Percentiles rank a stretch among this genome's conserved stretches.
phyloP scores from a whole-genome alignment of 2,888 invertebrate species.

The Stenodera caucasica region DNA sequence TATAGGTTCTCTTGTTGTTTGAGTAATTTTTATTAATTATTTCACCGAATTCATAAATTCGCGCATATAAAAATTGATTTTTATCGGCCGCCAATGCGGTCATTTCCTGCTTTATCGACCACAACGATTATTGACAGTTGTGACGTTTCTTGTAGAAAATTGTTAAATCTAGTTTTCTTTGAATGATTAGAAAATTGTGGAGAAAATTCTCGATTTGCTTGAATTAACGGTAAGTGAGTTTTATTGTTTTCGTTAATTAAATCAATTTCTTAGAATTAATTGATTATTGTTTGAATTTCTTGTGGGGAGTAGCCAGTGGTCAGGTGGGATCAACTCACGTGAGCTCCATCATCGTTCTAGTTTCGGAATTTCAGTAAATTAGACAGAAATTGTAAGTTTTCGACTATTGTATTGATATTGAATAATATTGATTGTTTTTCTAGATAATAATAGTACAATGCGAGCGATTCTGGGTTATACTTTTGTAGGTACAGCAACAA shows the following conservation, averaged over 20 bases:
- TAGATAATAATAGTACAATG: slow-evolving; percentile 2
- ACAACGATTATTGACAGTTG: not conserved
- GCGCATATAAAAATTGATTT: not conserved
- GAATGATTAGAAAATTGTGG: not conserved
- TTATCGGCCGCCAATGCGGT: not conserved
- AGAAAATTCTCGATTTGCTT: not conserved
- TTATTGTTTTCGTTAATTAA: not conserved
- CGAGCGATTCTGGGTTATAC: slow-evolving; percentile 51
- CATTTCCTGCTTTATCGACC: not conserved
- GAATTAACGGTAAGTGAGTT: not conserved
- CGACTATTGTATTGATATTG: too few species aligned
- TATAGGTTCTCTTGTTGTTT: too few species aligned
- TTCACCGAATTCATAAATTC: not conserved
- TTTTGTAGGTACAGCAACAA: slow-evolving; percentile 50
- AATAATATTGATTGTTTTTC: too few species aligned
- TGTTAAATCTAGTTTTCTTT: not conserved
- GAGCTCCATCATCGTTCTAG: slow-evolving; percentile 14
- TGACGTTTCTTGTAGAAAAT: not conserved
- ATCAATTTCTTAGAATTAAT: not conserved
- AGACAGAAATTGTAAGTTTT: too few species aligned
- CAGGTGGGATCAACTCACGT: slow-evolving; percentile 17
- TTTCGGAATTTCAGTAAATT: too few species aligned
- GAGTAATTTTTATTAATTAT: too few species aligned
- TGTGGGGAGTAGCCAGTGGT: slow-evolving; percentile 8
- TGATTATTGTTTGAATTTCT: not conserved